Evolutionary conservation across 92 coral and sea anemone genomes (phyloP).

Genomic region (Heliopora coerulea): DNA sequence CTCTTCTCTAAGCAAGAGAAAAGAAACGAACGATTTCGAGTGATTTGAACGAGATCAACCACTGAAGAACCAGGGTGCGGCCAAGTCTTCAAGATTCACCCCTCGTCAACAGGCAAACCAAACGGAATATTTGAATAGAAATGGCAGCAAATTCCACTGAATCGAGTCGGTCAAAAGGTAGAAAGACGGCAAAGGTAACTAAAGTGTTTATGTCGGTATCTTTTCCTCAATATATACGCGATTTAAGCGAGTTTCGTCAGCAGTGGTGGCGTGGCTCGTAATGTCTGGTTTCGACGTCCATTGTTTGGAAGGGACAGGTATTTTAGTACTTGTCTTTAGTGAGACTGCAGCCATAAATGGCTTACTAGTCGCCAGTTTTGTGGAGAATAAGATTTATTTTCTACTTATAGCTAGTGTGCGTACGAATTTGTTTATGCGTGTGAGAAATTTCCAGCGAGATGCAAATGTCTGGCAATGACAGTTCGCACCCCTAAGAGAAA

Average conservation of each 20-base stretch:
- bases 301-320: constrained; percentile 36
- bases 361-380: not conserved
- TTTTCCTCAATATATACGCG: not conserved
- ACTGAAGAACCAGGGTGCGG: constrained; percentile 41
- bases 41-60: constrained; percentile 10
- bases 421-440: not conserved
- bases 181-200: constrained; percentile 26
- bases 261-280: constrained; percentile 2
- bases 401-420: not conserved
- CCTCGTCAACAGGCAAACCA: constrained; percentile 4
- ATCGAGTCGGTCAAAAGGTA: constrained; percentile 32
- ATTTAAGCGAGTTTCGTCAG: constrained; percentile 18
- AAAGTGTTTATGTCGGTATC: not conserved
- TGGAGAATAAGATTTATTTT: constrained; percentile 18
- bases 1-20: constrained; percentile 34
- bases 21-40: not conserved
- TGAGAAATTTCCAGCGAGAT: not conserved
- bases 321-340: not conserved
- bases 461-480: constrained; percentile 30
- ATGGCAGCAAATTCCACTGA: constrained; percentile 40
- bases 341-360: not conserved
- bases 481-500: constrained; percentile 21
- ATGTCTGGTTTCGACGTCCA: constrained; percentile 6
- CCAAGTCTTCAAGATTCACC: no score
- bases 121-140: not conserved